phyloP scores from a whole-genome alignment of 2,888 invertebrate genomes.

The Copidosoma aretas region DNA sequence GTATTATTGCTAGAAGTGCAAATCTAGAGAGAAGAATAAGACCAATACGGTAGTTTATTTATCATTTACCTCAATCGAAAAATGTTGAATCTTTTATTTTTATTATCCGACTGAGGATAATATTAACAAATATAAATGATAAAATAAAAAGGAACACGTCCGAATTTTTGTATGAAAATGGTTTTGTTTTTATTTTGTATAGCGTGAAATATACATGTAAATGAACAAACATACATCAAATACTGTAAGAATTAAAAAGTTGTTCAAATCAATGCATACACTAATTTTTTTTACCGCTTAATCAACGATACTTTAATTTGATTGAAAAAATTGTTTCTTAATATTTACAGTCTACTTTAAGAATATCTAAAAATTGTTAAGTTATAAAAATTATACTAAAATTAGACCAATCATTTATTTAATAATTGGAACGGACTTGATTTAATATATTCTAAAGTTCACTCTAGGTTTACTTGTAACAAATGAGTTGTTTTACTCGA shows the following conservation, averaged over 20 bases:
- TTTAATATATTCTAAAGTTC: constrained; percentile 4
- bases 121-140: constrained; percentile 15
- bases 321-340: too few relatives aligned
- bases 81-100: constrained; percentile 10
- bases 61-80: constrained; percentile 3
- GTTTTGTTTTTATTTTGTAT: constrained; percentile 34
- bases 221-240: not conserved
- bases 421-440: constrained; percentile 12
- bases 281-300: too few relatives aligned
- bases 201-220: constrained; percentile 7
- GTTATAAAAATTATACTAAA: too few relatives aligned
- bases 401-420: not conserved
- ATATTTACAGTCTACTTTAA: too few relatives aligned
- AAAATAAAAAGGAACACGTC: constrained; percentile 22
- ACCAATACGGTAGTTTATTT: constrained; percentile 12
- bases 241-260: too few relatives aligned
- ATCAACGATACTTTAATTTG: too few relatives aligned
- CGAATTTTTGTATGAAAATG: constrained; percentile 35
- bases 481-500: not conserved
- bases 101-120: constrained; percentile 31
- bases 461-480: not conserved
- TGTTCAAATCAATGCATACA: constrained; percentile 10
- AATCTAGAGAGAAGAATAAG: not conserved
- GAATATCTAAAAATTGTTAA: too few relatives aligned
- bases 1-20: not conserved